phyloP scores from a whole-genome alignment of 2,888 invertebrate species.

The Torymus tubicola region DNA sequence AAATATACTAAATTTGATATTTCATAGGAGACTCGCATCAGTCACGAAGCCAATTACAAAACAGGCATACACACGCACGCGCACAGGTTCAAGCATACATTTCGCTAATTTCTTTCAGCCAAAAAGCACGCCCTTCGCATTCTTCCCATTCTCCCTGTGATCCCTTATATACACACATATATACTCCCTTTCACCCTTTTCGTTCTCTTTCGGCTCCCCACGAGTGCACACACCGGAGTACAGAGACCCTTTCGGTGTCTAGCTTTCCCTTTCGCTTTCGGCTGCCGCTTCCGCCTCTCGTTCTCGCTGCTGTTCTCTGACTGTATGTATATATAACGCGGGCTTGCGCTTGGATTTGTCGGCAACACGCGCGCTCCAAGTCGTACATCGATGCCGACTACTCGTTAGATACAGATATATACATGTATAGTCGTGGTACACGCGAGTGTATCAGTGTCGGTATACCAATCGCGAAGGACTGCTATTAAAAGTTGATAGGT shows the following conservation, averaged over 20 bases:
- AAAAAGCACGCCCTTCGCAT: too few species aligned
- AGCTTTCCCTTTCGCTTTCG: conserved; percentile 9
- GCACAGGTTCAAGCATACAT: too few species aligned
- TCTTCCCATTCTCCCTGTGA: too few species aligned
- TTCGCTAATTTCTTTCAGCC: too few species aligned
- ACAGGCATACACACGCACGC: too few species aligned
- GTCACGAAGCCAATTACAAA: too few species aligned
- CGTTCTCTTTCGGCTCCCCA: background rate
- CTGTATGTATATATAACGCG: background rate
- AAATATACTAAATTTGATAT: too few species aligned
- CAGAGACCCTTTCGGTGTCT: too few species aligned
- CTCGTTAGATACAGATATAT: conserved; percentile 60
- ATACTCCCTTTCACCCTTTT: background rate
- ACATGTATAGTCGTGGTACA: conserved; percentile 54
- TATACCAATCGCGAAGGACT: conserved; percentile 72
- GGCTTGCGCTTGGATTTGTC: background rate
- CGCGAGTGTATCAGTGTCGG: conserved; percentile 71
- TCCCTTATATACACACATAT: too few species aligned
- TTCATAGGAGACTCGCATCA: too few species aligned
- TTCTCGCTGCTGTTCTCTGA: conserved; percentile 14
- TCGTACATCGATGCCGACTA: conserved; percentile 29
- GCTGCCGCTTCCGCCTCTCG: background rate
- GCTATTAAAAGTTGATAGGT: conserved; percentile 68
- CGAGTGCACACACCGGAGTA: too few species aligned
- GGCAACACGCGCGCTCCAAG: background rate